Base-by-base conservation (phyloP, 2,888 invertebrate species). In the Trissolcus japonicus region DNA sequence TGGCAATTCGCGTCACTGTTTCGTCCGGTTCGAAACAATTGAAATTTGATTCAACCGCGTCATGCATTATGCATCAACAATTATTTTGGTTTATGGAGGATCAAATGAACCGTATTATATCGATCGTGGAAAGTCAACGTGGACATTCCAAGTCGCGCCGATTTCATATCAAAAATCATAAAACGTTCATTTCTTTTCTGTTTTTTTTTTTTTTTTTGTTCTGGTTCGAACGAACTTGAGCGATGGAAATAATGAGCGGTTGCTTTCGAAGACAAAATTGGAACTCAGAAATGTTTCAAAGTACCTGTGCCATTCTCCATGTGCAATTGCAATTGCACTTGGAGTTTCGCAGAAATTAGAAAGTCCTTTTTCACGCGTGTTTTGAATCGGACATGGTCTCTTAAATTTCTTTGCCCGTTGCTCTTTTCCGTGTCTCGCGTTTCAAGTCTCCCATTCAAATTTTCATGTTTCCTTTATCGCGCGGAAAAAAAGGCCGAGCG, bases 331-430 rank as follows among this genome's bases (percentile, higher is more conserved):
- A 11, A 46, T 46, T 57, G 51, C 19, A 11, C 35, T 19, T 51
- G 40, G 61, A 61, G 41, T 40, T 4, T 43, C n/a, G 57, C 51
- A 57, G 71, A 57, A 51, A 71, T 63, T 71, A 71, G 71, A 71
- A 71, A 71, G 71, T 63, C 19, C 56, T 40, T 62, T 57, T 62
- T 43, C 56, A 41, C 53, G 51, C 50, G 13, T 51, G 43, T 56
- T 62, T 68, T 51, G 51, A 25, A 53, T 4, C 48, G 21, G 19
- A 62, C 21, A 51, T 29, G 19, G 46, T 69, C 25, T 69, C 43
- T 55, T 13, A 56, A 69, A 71, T 71, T 71, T 71, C 71, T 63
- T 63, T 57, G 19, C 40, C n/a, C n/a, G n/a, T 14, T 51, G 57
- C 43, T 63, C 56, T 65, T 72, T 71, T 35, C 69, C 9, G 57